Conservation (phyloP, 35 echinoderm and acorn worm genomes). For the Chiridota heheva region DNA sequence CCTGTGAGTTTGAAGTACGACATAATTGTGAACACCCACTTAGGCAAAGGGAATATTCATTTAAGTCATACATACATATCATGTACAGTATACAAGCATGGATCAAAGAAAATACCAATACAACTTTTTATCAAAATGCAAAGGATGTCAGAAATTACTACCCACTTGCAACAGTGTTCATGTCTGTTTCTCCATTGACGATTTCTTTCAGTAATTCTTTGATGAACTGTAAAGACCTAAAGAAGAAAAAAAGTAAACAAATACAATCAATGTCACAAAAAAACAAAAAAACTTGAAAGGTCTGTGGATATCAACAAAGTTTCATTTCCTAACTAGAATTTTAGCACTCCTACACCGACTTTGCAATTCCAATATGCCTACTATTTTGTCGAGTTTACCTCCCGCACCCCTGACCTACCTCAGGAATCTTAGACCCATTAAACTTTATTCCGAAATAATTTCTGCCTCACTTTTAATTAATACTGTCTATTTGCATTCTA, state of each 20-base stretch:
- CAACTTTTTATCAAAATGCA: neutral
- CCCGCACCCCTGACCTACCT: no score
- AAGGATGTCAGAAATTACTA: neutral
- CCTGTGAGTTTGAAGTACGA: no score
- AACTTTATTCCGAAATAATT: no score
- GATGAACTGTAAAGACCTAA: constrained; percentile 78
- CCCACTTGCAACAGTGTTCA: constrained; percentile 69
- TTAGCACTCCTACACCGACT: neutral
- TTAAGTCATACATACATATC: no score
- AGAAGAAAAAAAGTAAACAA: constrained; percentile 7
- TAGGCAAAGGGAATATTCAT: no score
- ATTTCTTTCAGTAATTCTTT: constrained; percentile 70
- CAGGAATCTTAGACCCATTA: neutral
- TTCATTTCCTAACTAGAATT: neutral
- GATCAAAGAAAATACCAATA: no score
- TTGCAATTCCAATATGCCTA: no score
- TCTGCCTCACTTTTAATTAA: no score
- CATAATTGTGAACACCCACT: no score
- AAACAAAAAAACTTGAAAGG: neutral
- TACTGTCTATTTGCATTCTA: no score
- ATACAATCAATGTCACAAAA: neutral
- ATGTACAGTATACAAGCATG: no score
- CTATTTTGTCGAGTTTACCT: no score
- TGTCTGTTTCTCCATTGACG: constrained; percentile 65
- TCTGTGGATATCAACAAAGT: neutral